phyloP scores from a whole-genome alignment of 2,797 vertebrate species.

The Eupleurogrammus muticus region DNA sequence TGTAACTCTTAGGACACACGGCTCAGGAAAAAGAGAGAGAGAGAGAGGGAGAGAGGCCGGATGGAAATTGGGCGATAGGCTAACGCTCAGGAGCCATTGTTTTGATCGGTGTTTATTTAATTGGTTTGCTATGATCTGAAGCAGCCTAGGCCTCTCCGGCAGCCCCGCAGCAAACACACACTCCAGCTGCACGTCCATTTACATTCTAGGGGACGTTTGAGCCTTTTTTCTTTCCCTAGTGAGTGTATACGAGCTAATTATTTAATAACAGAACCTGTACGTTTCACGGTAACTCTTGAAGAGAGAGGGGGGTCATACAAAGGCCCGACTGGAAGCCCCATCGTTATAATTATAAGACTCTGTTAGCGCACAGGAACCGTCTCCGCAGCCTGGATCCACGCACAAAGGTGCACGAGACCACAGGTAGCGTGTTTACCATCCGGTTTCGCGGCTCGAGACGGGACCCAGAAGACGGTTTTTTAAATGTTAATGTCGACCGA shows the following conservation, averaged over 20 bases:
- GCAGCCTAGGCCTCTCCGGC: conserved; percentile 68
- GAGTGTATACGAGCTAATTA: conserved; percentile 6
- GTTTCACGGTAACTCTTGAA: conserved; percentile 57
- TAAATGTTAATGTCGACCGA: conserved; percentile 91
- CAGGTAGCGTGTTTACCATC: not conserved
- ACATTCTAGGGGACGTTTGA: conserved; percentile 1
- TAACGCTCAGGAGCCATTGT: conserved; percentile 54
- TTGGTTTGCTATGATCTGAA: conserved; percentile 72
- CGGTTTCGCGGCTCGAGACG: conserved; percentile 42
- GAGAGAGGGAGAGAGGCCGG: conserved; percentile 15
- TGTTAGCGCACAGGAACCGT: conserved; percentile 4
- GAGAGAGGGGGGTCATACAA: conserved; percentile 41
- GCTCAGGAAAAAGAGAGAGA: conserved; percentile 15
- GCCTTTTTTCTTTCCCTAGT: not conserved
- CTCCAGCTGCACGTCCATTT: conserved; percentile 39
- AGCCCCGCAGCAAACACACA: conserved; percentile 68
- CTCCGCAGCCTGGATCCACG: conserved; percentile 29
- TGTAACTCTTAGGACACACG: conserved; percentile 52
- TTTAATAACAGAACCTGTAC: conserved; percentile 10
- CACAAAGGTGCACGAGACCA: conserved; percentile 39
- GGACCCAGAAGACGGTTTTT: conserved; percentile 58
- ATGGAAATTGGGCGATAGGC: conserved; percentile 56
- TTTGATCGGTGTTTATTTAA: conserved; percentile 65
- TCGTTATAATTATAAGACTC: conserved; percentile 10
- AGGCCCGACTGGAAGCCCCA: conserved; percentile 53